Evolutionary conservation across 2,888 invertebrate species (phyloP).

Genomic region (Drosophila greeni): DNA sequence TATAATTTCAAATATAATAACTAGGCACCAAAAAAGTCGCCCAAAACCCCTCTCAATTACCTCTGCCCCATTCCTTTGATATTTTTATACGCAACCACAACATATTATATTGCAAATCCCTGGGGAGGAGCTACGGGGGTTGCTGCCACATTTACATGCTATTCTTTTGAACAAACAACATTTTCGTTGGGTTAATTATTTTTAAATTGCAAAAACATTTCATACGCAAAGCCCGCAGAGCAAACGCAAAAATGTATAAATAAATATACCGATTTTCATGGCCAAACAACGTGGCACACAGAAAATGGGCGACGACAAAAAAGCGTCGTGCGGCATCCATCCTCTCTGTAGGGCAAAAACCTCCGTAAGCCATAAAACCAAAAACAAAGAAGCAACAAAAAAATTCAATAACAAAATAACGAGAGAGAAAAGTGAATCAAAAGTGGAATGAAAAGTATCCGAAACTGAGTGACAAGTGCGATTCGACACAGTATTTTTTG

Average conservation of each 20-base stretch:
- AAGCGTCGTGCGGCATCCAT: slow-evolving; percentile 6
- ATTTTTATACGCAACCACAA: slow-evolving; percentile 5
- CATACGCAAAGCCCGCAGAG: slow-evolving; percentile 29
- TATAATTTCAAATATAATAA: background rate
- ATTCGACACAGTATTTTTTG: slow-evolving; percentile 34
- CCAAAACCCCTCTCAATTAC: background rate
- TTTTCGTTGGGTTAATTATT: slow-evolving; percentile 38
- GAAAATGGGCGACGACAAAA: slow-evolving; percentile 46
- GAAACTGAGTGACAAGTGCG: slow-evolving; percentile 42
- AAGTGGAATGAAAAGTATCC: slow-evolving; percentile 34
- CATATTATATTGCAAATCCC: slow-evolving; percentile 16
- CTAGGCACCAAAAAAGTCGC: background rate
- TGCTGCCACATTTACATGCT: slow-evolving; percentile 6
- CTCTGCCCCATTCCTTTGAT: background rate
- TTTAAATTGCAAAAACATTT: slow-evolving; percentile 46
- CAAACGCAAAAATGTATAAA: slow-evolving; percentile 53
- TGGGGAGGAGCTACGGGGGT: background rate
- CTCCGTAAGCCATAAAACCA: slow-evolving; percentile 8
- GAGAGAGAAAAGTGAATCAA: slow-evolving; percentile 35
- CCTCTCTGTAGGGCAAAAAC: slow-evolving; percentile 48
- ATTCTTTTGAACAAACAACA: slow-evolving; percentile 14
- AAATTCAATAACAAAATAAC: slow-evolving; percentile 10
- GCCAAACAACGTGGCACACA: slow-evolving; percentile 54
- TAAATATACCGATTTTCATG: slow-evolving; percentile 67
- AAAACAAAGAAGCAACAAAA: slow-evolving; percentile 2